Evolutionary conservation across 2,797 vertebrate genomes (phyloP).

Genomic region (Antennarius maculatus): DNA sequence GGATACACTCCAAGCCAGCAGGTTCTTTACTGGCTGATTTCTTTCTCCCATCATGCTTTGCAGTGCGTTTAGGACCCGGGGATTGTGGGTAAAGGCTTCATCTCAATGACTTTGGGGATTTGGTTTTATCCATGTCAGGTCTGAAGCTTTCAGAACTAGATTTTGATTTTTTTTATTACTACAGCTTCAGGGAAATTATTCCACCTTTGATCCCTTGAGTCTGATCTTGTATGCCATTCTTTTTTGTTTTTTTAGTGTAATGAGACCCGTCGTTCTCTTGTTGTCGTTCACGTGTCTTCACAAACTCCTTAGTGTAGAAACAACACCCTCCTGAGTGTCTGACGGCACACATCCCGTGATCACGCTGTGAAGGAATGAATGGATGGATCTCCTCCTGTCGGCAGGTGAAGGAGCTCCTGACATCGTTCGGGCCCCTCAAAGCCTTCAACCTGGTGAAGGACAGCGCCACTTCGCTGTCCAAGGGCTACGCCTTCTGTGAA

Average conservation of each 20-base stretch:
- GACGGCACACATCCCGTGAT: too few species aligned
- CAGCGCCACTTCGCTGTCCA: constrained; percentile 85
- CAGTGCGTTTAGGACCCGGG: constrained; percentile 65
- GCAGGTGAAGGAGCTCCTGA: constrained; percentile 86
- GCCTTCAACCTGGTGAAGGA: constrained; percentile 87
- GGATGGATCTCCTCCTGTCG: neutral
- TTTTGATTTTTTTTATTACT: too few species aligned
- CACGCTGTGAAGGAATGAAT: too few species aligned
- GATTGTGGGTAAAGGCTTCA: constrained; percentile 21
- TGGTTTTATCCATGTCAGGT: neutral
- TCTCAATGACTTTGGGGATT: constrained; percentile 26
- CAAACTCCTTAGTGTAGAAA: too few species aligned
- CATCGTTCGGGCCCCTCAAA: constrained; percentile 83
- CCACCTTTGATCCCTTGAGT: too few species aligned
- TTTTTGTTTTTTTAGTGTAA: too few species aligned
- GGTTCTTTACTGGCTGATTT: constrained; percentile 69
- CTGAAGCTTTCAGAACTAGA: too few species aligned
- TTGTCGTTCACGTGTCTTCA: too few species aligned
- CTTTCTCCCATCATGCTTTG: constrained; percentile 73
- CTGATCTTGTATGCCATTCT: too few species aligned
- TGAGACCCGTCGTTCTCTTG: too few species aligned
- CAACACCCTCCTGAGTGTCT: too few species aligned
- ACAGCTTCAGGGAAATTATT: too few species aligned
- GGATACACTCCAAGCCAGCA: constrained; percentile 76
- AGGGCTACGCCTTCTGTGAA: constrained; percentile 86